Evolutionary conservation across 2,888 invertebrate genomes (phyloP), one percentile per base, ranked within the genome.

Genomic region (Julus scanicus): DNA sequence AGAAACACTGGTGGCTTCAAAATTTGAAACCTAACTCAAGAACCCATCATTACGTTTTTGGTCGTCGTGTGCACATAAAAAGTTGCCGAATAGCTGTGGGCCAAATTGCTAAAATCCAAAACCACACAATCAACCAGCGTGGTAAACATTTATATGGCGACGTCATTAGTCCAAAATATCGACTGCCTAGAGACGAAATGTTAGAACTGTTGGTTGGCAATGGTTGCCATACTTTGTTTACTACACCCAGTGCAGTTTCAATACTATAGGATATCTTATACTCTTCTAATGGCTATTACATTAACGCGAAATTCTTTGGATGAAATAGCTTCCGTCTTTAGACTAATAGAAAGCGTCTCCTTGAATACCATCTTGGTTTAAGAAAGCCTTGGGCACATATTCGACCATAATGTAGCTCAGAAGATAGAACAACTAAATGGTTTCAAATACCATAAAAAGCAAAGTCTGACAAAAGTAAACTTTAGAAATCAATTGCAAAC

Each of bases 101-200:
- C 29, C 13, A 71, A 71, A 29, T 71, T 71, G n/a, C 11, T 71
- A 71, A 71, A 71, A 71, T 29, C 11, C 71, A 29, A 71, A 29
- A 71, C 29, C 71, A 29, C 71, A 15, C 13, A 53, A 53, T 53
- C 53, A 71, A 29, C 71, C 71, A 29, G 29, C 3, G 71, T 63
- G 63, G 63, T 20, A 20, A 63, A 63, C 63, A 20, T n/a, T n/a
- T n/a, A 57, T 5, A 17, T 17, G 5, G 17, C 15, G 57, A 17
- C 17, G 3, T 17, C 57, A 57, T 20, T 63, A 63, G 5, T 63
- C 20, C n/a, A 20, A 63, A 20, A 63, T 63, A 63, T 63, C 63
- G 20, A 63, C 63, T 20, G 63, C 63, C 63, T 63, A 20, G 63
- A 63, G 63, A 63, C 63, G 63, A 63, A 63, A 63, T n/a, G 63